A percentile compares a stretch with the other conserved stretches of the same genome.
Evolutionary conservation across 2,113 vertebrate species (phyloP).

Genomic region (Erythrolamprus reginae): DNA sequence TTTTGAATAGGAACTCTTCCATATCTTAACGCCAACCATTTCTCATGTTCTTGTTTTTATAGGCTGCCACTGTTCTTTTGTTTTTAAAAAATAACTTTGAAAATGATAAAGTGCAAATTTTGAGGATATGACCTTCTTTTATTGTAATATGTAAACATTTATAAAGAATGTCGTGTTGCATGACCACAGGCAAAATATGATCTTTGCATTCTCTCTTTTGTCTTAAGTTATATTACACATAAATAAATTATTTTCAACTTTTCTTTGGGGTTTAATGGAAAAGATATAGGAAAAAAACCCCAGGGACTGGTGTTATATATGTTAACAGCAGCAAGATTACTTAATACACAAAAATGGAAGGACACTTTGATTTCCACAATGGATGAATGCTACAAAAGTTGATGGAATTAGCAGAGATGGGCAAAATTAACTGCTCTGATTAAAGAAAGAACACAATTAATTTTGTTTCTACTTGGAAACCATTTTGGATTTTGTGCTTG

Average conservation of each 20-base stretch:
- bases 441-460: neutral
- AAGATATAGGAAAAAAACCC: neutral
- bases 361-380: neutral
- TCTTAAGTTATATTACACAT: slow-evolving; percentile 1
- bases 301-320: neutral
- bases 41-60: neutral
- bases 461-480: neutral
- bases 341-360: neutral
- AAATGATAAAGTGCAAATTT: neutral
- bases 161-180: neutral
- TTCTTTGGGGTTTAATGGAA: neutral
- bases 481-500: neutral
- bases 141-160: neutral
- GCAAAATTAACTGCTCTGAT: neutral
- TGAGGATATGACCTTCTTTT: slow-evolving; percentile 1
- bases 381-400: neutral
- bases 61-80: neutral
- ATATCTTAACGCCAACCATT: neutral
- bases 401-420: neutral
- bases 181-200: neutral
- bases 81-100: neutral
- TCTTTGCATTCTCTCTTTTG: slow-evolving; percentile 1
- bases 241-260: slow-evolving; percentile 18
- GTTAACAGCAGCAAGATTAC: neutral
- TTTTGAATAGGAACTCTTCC: neutral